Evolutionary conservation across 2,113 vertebrate genomes (phyloP).

Genomic region (Plestiodon gilberti): DNA sequence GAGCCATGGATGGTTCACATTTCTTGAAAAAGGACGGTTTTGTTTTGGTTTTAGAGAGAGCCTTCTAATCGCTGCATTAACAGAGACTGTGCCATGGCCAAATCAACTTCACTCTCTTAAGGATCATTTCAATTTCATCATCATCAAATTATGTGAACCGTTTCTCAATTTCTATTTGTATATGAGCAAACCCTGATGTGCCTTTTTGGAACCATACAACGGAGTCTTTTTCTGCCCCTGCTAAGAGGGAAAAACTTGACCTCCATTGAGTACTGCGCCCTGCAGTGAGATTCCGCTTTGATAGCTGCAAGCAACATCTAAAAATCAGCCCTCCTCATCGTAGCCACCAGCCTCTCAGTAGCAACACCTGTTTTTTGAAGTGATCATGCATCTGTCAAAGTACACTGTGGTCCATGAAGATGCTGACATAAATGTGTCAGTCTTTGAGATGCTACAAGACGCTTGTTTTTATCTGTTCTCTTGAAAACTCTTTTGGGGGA

Average conservation of each 20-base stretch:
- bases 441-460: too few species aligned
- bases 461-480: too few species aligned
- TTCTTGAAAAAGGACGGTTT: conserved; percentile 11
- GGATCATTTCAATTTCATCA: neutral
- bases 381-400: too few species aligned
- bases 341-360: neutral
- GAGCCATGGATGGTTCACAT: neutral
- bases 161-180: neutral
- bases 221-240: neutral
- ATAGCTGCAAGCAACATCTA: neutral
- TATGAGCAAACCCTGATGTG: neutral
- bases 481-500: neutral
- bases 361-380: neutral
- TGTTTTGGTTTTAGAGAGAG: neutral
- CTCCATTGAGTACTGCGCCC: neutral
- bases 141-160: neutral
- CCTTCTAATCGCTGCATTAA: conserved; percentile 20
- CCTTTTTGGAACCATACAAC: neutral
- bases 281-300: too few species aligned
- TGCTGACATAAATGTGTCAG: too few species aligned
- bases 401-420: too few species aligned
- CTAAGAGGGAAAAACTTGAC: neutral
- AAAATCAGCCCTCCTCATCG: neutral
- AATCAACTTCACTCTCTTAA: neutral
- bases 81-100: neutral